These are phyloP conservation scores for Acanthosepion esculentum DNA, from an alignment of 2,888 invertebrate genomes.

Conservation along the genomic window DNA sequence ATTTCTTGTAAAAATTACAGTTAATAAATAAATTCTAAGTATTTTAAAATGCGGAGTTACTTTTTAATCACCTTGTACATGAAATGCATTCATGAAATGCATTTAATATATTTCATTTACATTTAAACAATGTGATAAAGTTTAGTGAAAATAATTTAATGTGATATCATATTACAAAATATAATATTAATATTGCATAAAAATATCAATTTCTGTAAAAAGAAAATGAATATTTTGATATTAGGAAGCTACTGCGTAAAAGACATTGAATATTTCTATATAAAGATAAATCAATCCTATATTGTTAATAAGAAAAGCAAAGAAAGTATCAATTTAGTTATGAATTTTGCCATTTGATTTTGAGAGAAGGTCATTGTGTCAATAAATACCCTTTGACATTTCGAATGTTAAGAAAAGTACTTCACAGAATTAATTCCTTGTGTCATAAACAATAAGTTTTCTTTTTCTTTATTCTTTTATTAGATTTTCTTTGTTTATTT, in stretches of 20 bases:
- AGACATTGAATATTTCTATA: neutral
- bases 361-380: neutral
- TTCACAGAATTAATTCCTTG: neutral
- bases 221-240: neutral
- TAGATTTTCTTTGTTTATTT: neutral
- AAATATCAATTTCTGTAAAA: neutral
- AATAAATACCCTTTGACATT: neutral
- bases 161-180: neutral
- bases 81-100: too few relatives aligned
- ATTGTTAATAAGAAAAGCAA: neutral
- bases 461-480: neutral
- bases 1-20: too few relatives aligned
- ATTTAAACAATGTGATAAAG: neutral
- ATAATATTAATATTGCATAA: too few relatives aligned
- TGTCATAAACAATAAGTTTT: neutral
- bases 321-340: neutral
- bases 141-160: neutral
- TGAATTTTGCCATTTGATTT: neutral
- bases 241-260: neutral
- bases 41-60: too few relatives aligned
- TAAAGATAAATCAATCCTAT: neutral
- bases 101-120: too few relatives aligned
- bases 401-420: too few relatives aligned
- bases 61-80: too few relatives aligned
- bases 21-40: too few relatives aligned